phyloP scores from a whole-genome alignment of 1,140 invertebrate species.

The Tetragonula clypearis region DNA sequence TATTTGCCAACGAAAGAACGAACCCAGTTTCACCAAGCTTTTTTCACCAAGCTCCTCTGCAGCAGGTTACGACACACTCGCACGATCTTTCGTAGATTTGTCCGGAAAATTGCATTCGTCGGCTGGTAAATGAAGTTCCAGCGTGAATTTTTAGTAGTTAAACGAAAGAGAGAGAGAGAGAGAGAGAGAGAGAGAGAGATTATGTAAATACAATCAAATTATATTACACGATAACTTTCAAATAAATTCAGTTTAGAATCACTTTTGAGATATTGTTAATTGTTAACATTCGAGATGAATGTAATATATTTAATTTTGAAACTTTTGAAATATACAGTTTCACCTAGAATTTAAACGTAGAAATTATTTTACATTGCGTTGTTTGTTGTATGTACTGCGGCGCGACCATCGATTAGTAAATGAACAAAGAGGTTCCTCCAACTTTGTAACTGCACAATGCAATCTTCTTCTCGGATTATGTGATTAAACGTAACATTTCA shows the following conservation, averaged over 20 bases:
- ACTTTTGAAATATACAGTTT: no score
- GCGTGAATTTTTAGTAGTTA: neutral
- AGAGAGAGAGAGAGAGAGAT: neutral
- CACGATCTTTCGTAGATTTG: neutral
- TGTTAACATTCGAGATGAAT: neutral
- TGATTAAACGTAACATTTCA: neutral
- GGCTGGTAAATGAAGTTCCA: neutral
- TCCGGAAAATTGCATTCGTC: neutral
- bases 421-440: neutral
- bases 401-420: neutral
- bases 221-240: neutral
- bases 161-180: no score
- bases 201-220: neutral
- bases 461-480: neutral
- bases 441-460: neutral
- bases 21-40: neutral
- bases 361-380: no score
- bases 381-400: no score
- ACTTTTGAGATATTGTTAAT: neutral
- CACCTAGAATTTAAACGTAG: no score
- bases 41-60: neutral
- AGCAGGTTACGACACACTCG: no score
- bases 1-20: constrained; percentile 32
- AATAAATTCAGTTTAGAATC: neutral
- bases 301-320: neutral